phyloP scores from a whole-genome alignment of 2,113 vertebrate genomes.

The Eolophus roseicapilla region DNA sequence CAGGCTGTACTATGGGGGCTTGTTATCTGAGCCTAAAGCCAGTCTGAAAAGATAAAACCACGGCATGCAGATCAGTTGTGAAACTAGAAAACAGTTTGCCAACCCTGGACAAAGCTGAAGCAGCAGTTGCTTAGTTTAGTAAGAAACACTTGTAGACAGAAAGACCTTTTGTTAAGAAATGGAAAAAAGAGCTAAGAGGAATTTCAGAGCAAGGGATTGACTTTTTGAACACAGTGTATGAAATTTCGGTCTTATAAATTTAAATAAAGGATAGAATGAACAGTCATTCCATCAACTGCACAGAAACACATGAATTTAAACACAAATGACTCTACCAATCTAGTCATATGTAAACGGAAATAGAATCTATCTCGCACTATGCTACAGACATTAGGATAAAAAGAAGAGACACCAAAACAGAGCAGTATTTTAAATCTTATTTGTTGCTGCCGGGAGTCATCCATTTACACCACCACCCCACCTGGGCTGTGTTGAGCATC shows the following conservation, averaged over 20 bases:
- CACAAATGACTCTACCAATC: not conserved
- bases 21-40: not conserved
- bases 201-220: not conserved
- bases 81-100: not conserved
- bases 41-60: not conserved
- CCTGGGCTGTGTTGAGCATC: not conserved
- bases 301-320: not conserved
- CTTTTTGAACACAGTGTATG: not conserved
- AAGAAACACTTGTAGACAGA: not conserved
- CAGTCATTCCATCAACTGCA: not conserved
- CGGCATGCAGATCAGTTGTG: not conserved
- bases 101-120: not conserved
- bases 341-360: not conserved
- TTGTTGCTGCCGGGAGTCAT: not conserved
- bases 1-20: not conserved
- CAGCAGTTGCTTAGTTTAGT: not conserved
- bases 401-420: not conserved
- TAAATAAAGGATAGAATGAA: not conserved
- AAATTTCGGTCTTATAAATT: not conserved
- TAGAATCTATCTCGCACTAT: not conserved
- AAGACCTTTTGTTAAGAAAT: not conserved
- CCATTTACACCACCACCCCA: not conserved
- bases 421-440: not conserved
- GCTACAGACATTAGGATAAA: not conserved
- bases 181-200: fast-evolving